phyloP scores from a whole-genome alignment of 2,888 invertebrate genomes.

The Thymelicus lineola region DNA sequence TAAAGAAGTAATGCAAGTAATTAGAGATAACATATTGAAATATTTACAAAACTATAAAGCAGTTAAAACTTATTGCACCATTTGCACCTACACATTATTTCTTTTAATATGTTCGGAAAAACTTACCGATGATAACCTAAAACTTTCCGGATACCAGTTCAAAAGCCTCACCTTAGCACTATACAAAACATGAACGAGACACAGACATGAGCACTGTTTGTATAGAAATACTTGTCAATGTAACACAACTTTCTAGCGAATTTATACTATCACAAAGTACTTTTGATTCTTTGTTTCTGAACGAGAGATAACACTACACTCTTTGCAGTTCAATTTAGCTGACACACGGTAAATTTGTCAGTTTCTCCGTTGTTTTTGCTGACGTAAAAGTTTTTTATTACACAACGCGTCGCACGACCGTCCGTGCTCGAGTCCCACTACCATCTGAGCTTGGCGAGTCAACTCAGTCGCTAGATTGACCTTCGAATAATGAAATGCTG shows the following conservation, averaged over 20 bases:
- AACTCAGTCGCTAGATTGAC: constrained; percentile 56
- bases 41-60: constrained; percentile 2
- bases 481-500: constrained; percentile 71
- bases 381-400: constrained; percentile 62
- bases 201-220: constrained; percentile 58
- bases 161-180: constrained; percentile 53
- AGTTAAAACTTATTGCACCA: constrained; percentile 14
- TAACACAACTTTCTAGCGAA: constrained; percentile 64
- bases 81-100: constrained; percentile 8
- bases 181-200: constrained; percentile 57
- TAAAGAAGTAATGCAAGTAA: not conserved
- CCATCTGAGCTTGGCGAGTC: constrained; percentile 58
- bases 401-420: constrained; percentile 52
- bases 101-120: constrained; percentile 36
- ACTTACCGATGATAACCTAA: constrained; percentile 56
- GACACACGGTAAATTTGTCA: constrained; percentile 14
- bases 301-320: constrained; percentile 38
- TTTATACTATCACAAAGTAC: constrained; percentile 1
- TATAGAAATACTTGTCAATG: constrained; percentile 58
- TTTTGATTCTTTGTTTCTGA: constrained; percentile 16
- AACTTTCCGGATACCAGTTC: constrained; percentile 59
- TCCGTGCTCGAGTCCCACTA: constrained; percentile 43
- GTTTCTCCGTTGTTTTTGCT: constrained; percentile 46
- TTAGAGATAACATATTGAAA: constrained; percentile 1
- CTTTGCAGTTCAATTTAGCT: not conserved